Evolutionary conservation across 1,140 invertebrate species (phyloP), one percentile per base, ranked within the genome.

Genomic region (Homalodisca vitripennis): DNA sequence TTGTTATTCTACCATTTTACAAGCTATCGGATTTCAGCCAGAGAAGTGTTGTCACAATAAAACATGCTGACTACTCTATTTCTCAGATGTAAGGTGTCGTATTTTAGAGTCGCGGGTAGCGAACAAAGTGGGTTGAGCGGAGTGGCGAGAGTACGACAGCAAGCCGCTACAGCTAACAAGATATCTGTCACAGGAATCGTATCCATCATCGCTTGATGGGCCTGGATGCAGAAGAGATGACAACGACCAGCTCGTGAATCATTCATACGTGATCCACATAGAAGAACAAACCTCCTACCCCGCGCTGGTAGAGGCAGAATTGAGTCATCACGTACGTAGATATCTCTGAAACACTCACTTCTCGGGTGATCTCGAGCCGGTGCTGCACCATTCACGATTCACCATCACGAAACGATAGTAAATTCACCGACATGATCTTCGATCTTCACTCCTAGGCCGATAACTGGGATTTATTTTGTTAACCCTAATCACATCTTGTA

Each of bases 111-210:
- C 55, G 55, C 22, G 26, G 10, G 27, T 22, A 22, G 55, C 27
- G 6, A 41, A 27, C 55, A 6, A 29, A 60, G 55, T 60, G 55
- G 17, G 34, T 41, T 17, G 34, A 41, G 34, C 6, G 34, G 34
- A 13, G 24, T 27, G 24, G 55, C 12, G 55, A 26, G 55, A 60
- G 55, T 12, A 24, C 22, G 55, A 30, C 12, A 13, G 26, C 55
- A 27, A 17, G 27, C 55, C 55, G 55, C 55, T 60, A 60, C 17
- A 24, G 55, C 55, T 60, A 60, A 60, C 55, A 60, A 60, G 55
- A 60, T 60, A 60, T 60, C 55, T 60, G 55, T 60, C 55, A 60
- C 55, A 60, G n/a, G 55, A 60, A 60, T 60, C 55, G 29, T 60
- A 60, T 60, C 55, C 55, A 60, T 60, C 55, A 60, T 60, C 13